Evolutionary conservation across 2,888 invertebrate genomes (phyloP).

Genomic region (Eupeodes latifasciatus): DNA sequence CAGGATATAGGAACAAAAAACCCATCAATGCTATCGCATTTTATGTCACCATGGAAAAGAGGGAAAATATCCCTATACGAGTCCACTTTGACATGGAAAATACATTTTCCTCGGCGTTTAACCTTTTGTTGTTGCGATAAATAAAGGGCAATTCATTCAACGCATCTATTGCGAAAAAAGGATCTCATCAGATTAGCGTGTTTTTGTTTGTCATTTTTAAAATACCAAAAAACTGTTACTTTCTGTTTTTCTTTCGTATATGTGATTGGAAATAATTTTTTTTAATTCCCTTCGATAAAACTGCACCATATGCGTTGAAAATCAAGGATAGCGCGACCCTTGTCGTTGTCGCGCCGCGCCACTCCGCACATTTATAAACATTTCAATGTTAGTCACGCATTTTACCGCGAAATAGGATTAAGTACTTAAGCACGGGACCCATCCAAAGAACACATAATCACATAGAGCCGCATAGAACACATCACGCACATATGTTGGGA

Average conservation of each 20-base stretch:
- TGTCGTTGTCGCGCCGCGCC: background rate
- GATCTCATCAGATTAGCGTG: background rate
- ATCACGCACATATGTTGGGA: constrained; percentile 26
- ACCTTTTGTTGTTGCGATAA: constrained; percentile 50
- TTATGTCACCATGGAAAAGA: background rate
- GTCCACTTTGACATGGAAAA: constrained; percentile 52
- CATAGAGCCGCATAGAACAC: constrained; percentile 2
- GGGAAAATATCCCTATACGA: constrained; percentile 12
- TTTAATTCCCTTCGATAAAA: constrained; percentile 56
- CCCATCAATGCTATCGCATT: constrained; percentile 2
- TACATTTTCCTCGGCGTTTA: constrained; percentile 59
- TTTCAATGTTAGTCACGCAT: constrained; percentile 60
- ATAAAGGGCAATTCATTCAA: background rate
- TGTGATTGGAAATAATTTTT: constrained; percentile 51
- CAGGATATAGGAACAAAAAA: background rate
- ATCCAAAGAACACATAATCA: background rate
- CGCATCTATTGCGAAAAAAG: constrained; percentile 21
- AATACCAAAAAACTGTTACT: constrained; percentile 33
- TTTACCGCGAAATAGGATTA: constrained; percentile 74
- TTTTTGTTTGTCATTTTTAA: background rate
- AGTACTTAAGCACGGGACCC: constrained; percentile 52
- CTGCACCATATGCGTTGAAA: constrained; percentile 54
- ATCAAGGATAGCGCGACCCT: constrained; percentile 38
- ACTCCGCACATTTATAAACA: background rate
- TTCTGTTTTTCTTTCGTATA: background rate